Percentiles rank a stretch among this genome's conserved stretches.
phyloP scores from a whole-genome alignment of 2,113 vertebrate genomes.

The Tiliqua scincoides region DNA sequence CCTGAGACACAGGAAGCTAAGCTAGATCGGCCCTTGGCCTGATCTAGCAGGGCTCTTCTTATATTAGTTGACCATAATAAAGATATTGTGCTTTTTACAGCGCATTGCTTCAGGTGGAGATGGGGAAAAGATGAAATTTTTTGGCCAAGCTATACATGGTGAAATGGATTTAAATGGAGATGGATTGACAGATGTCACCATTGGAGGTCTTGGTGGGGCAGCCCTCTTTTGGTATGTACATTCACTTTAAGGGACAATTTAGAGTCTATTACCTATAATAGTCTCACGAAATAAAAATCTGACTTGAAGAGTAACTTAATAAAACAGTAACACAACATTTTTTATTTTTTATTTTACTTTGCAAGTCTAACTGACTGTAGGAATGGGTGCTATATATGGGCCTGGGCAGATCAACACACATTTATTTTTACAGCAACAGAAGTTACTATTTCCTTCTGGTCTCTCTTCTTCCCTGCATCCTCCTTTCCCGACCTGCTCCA shows the following conservation, averaged over 20 bases:
- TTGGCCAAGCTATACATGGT: slow-evolving; percentile 96
- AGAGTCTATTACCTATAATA: background rate
- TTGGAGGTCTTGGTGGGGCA: slow-evolving; percentile 94
- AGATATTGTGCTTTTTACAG: slow-evolving; percentile 69
- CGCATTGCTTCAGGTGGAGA: slow-evolving; percentile 92
- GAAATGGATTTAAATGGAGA: slow-evolving; percentile 95
- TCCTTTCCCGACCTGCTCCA: too few species aligned
- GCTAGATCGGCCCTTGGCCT: too few species aligned
- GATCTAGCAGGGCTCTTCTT: too few species aligned
- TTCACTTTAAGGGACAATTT: background rate
- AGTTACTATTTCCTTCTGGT: too few species aligned
- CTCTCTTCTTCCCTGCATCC: too few species aligned
- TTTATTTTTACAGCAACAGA: too few species aligned
- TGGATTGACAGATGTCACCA: slow-evolving; percentile 92
- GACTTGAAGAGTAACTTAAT: background rate
- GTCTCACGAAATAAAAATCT: background rate
- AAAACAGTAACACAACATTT: too few species aligned
- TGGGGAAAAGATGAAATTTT: slow-evolving; percentile 91
- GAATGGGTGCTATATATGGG: too few species aligned
- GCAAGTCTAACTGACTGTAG: too few species aligned
- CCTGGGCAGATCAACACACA: too few species aligned
- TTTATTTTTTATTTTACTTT: too few species aligned
- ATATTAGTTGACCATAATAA: background rate
- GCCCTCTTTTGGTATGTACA: slow-evolving; percentile 91
- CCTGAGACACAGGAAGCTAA: too few species aligned